Conservation (phyloP, 2,113 vertebrate species). For the Corythornis vintsioides region DNA sequence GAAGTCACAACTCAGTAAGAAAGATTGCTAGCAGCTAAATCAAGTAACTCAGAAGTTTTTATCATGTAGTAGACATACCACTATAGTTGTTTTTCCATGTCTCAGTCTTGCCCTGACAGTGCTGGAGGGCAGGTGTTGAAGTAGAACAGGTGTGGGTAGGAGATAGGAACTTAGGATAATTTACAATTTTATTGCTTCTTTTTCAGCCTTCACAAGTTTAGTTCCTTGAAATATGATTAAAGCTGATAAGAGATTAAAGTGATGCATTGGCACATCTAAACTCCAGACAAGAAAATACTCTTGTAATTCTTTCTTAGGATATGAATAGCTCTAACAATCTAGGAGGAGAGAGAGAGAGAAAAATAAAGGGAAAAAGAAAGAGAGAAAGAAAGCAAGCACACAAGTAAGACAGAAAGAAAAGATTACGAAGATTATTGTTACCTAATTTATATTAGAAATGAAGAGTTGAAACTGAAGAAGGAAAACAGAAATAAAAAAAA, state of each 20-base stretch:
- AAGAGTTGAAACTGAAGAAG: background rate
- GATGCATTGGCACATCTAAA: background rate
- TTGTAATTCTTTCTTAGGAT: background rate
- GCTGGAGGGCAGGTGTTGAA: background rate
- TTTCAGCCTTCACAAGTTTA: background rate
- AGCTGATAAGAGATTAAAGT: background rate
- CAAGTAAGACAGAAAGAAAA: no score
- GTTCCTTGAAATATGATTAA: background rate
- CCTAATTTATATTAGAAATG: background rate
- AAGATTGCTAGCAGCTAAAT: background rate
- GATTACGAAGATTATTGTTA: no score
- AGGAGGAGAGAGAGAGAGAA: background rate
- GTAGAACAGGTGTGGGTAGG: background rate
- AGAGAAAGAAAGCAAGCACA: no score
- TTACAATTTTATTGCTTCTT: slow-evolving; percentile 7
- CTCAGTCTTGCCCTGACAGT: background rate
- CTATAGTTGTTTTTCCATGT: background rate
- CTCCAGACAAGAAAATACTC: background rate
- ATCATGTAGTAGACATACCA: background rate
- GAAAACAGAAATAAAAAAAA: background rate
- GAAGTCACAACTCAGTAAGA: background rate
- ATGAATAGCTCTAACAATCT: background rate
- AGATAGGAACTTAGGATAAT: background rate
- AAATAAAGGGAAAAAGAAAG: no score
- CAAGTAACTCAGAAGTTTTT: background rate